phyloP scores from a whole-genome alignment of 2,797 vertebrate genomes.

The Poecile montanus region DNA sequence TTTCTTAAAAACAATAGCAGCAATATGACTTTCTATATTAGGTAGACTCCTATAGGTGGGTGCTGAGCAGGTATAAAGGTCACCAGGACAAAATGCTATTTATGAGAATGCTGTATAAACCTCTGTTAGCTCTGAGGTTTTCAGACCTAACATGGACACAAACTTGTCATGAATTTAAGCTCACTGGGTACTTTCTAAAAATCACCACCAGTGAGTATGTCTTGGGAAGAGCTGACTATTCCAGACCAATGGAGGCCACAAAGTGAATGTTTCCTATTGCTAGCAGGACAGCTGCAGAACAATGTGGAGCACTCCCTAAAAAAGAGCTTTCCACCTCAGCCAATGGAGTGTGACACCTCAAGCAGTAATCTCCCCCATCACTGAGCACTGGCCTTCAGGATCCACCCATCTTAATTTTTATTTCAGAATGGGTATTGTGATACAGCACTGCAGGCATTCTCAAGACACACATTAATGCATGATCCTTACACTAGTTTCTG shows the following conservation, averaged over 20 bases:
- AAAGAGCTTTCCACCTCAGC: background rate
- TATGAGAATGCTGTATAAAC: background rate
- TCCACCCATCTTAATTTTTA: background rate
- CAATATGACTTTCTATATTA: background rate
- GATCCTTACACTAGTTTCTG: background rate
- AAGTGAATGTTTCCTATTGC: background rate
- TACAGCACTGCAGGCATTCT: background rate
- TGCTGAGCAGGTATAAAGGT: background rate
- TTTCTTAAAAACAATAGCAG: constrained; percentile 12
- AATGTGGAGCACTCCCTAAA: background rate
- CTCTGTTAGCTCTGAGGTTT: background rate
- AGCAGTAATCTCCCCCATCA: background rate
- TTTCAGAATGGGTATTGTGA: background rate
- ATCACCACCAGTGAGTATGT: accelerated
- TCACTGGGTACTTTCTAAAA: background rate
- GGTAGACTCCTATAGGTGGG: background rate
- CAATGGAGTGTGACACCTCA: background rate
- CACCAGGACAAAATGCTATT: background rate
- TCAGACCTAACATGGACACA: background rate
- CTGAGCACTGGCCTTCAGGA: background rate
- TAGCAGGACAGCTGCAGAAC: background rate
- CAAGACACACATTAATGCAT: background rate
- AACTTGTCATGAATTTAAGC: background rate
- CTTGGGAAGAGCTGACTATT: background rate
- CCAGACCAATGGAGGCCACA: background rate